phyloP scores from a whole-genome alignment of 2,113 vertebrate species.

The Indicator indicator region DNA sequence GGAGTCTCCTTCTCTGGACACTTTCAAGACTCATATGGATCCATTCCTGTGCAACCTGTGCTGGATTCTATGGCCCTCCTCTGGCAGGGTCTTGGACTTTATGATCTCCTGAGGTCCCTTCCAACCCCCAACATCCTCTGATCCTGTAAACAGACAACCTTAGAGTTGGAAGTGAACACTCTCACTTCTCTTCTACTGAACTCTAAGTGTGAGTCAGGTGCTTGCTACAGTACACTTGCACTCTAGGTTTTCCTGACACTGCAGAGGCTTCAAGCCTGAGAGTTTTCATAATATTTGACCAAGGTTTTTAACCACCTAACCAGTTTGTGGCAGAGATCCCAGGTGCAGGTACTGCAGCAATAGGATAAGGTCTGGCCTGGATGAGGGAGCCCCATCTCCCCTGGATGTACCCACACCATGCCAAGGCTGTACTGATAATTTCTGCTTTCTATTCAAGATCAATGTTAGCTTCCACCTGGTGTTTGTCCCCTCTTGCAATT shows the following conservation, averaged over 20 bases:
- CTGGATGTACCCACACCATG: fast-evolving
- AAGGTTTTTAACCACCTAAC: neutral
- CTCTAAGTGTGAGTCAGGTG: neutral
- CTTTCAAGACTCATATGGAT: no score
- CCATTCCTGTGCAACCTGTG: no score
- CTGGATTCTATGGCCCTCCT: no score
- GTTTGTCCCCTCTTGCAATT: neutral
- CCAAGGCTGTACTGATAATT: fast-evolving
- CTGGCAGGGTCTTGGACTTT: no score
- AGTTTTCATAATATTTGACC: neutral
- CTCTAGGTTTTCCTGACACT: neutral
- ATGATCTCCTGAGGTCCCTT: no score
- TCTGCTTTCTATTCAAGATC: neutral
- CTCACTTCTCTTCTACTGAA: fast-evolving
- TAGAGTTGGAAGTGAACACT: neutral
- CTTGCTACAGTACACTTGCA: neutral
- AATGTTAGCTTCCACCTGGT: neutral
- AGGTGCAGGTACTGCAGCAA: fast-evolving
- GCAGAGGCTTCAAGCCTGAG: neutral
- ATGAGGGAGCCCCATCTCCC: no score
- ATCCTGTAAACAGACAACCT: neutral
- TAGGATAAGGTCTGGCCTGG: neutral
- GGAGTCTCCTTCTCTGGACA: no score
- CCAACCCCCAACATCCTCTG: no score
- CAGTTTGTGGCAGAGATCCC: neutral